These are phyloP conservation scores for Gephyroberyx darwinii DNA, from an alignment of 2,797 vertebrate species.

Conservation along the genomic window DNA sequence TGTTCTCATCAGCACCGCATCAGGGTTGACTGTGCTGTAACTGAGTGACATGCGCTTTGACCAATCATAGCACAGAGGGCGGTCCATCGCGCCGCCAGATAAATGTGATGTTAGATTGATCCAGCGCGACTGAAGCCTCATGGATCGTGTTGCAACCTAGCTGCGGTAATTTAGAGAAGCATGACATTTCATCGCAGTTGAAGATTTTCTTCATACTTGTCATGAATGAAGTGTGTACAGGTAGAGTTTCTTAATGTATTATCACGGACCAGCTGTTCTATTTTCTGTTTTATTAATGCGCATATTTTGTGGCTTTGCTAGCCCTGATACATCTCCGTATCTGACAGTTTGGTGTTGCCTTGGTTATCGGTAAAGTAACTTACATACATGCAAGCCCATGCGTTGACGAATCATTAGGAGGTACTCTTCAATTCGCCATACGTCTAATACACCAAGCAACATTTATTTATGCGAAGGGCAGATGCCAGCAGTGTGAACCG, in stretches of 20 bases:
- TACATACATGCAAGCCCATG: rapidly evolving
- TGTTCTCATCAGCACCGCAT: conserved; percentile 25
- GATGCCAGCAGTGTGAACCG: no score
- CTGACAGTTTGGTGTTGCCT: not conserved
- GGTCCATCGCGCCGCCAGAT: rapidly evolving
- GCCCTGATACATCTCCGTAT: conserved; percentile 2
- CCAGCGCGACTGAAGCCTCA: not conserved
- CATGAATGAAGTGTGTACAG: conserved; percentile 49
- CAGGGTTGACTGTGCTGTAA: conserved; percentile 44
- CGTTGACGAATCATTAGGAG: rapidly evolving
- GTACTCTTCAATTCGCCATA: conserved; percentile 8
- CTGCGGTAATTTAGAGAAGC: rapidly evolving
- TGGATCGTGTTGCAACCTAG: not conserved
- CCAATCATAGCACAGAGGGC: conserved; percentile 57
- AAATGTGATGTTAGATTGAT: conserved; percentile 29
- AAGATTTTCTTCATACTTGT: not conserved
- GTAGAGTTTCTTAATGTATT: not conserved
- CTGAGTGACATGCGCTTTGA: not conserved
- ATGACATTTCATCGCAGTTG: not conserved
- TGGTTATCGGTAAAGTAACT: rapidly evolving
- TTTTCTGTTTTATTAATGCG: not conserved
- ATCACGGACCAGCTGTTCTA: rapidly evolving
- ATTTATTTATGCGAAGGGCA: no score
- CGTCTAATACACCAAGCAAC: not conserved
- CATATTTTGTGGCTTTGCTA: not conserved